phyloP scores from a whole-genome alignment of 1,140 invertebrate species.

The Achatina immaculata region DNA sequence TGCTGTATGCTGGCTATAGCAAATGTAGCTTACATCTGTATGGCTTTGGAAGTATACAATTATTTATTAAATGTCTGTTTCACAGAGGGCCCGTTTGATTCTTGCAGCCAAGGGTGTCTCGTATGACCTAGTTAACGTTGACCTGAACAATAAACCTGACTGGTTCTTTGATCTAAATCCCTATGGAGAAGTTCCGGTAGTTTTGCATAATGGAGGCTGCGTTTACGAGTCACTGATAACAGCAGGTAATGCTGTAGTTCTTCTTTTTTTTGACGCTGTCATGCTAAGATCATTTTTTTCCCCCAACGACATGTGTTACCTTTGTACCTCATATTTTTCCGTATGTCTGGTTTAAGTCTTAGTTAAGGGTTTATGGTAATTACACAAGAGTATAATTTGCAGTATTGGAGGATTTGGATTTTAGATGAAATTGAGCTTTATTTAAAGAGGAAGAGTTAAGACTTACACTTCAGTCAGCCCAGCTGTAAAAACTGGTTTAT shows the following conservation, averaged over 20 bases:
- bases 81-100: slow-evolving; percentile 83
- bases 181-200: slow-evolving; percentile 83
- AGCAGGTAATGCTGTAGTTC: slow-evolving; percentile 36
- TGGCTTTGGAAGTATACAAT: neutral
- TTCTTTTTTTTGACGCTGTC: neutral
- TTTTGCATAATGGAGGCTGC: slow-evolving; percentile 79
- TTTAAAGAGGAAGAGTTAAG: too few relatives aligned
- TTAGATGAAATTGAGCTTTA: too few relatives aligned
- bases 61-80: neutral
- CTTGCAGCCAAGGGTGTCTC: slow-evolving; percentile 84
- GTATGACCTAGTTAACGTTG: slow-evolving; percentile 87
- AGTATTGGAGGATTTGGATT: too few relatives aligned
- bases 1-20: neutral
- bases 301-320: neutral
- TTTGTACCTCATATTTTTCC: neutral
- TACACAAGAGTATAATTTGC: too few relatives aligned
- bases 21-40: neutral
- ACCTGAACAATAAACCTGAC: slow-evolving; percentile 85
- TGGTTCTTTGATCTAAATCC: slow-evolving; percentile 82
- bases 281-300: neutral
- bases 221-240: slow-evolving; percentile 85
- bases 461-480: too few relatives aligned
- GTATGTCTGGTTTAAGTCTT: neutral
- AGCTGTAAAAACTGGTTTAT: too few relatives aligned
- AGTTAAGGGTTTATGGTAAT: neutral